A percentile compares a stretch with the other conserved stretches of the same genome.
Evolutionary conservation across 2,797 vertebrate genomes (phyloP).

Genomic region (Cephalopachus bancanus): DNA sequence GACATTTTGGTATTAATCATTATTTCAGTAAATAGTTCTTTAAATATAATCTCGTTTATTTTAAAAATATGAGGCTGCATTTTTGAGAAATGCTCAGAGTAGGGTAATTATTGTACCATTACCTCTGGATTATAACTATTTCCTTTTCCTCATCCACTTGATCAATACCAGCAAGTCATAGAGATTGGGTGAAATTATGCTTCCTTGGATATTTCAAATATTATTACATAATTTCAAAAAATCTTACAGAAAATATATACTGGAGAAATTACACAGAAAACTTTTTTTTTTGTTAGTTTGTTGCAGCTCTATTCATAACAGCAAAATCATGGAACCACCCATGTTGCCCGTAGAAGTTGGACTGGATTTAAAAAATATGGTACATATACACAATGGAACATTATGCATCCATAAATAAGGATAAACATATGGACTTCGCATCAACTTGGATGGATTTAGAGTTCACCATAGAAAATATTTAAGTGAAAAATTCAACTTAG

Average conservation of each 20-base stretch:
- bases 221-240: constrained; percentile 87
- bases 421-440: too few species aligned
- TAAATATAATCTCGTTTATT: neutral
- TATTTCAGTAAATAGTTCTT: neutral
- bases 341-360: too few species aligned
- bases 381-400: too few species aligned
- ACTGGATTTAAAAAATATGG: too few species aligned
- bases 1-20: neutral
- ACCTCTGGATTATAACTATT: constrained; percentile 91
- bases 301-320: too few species aligned
- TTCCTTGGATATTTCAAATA: constrained; percentile 93
- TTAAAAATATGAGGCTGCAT: neutral
- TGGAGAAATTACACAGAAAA: too few species aligned
- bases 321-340: too few species aligned
- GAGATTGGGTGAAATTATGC: constrained; percentile 91
- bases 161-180: constrained; percentile 91
- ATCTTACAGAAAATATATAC: neutral
- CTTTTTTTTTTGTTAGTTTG: too few species aligned
- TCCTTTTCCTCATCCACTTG: constrained; percentile 89
- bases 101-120: neutral
- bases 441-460: too few species aligned
- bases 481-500: neutral
- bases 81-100: neutral
- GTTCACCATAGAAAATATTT: neutral
- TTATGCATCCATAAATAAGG: too few species aligned